phyloP scores from a whole-genome alignment of 2,797 vertebrate species.

The Siniperca scherzeri region DNA sequence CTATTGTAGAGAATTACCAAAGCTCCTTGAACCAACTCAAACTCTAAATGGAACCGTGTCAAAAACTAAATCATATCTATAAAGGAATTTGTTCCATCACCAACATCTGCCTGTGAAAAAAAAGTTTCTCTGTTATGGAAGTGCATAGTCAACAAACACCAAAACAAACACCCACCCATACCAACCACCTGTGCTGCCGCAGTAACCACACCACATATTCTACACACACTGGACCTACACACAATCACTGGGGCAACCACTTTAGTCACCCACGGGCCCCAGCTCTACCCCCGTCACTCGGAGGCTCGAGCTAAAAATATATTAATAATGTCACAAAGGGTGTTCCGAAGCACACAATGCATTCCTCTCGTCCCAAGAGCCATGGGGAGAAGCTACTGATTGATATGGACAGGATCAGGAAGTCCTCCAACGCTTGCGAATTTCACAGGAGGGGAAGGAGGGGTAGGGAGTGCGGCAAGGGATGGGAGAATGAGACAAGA shows the following conservation, averaged over 20 bases:
- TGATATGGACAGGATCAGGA: conserved; percentile 83
- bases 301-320: conserved; percentile 81
- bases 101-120: conserved; percentile 8
- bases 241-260: conserved; percentile 71
- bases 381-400: conserved; percentile 78
- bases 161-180: conserved; percentile 46
- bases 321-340: conserved; percentile 85
- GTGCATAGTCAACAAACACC: conserved; percentile 37
- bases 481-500: conserved; percentile 57
- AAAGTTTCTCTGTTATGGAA: conserved; percentile 14
- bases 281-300: conserved; percentile 51
- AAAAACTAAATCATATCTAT: conserved; percentile 4
- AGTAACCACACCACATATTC: conserved; percentile 49
- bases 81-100: conserved; percentile 24
- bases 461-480: conserved; percentile 21
- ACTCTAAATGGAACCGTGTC: conserved; percentile 13
- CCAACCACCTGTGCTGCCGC: conserved; percentile 54
- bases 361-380: conserved; percentile 81
- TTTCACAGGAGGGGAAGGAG: conserved; percentile 50
- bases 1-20: conserved; percentile 7
- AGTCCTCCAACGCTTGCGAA: conserved; percentile 65
- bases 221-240: conserved; percentile 46
- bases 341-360: conserved; percentile 82
- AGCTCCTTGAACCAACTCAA: conserved; percentile 17
- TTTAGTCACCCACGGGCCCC: conserved; percentile 64